phyloP scores from a whole-genome alignment of 2,797 vertebrate genomes.

The Holocentrus rufus region DNA sequence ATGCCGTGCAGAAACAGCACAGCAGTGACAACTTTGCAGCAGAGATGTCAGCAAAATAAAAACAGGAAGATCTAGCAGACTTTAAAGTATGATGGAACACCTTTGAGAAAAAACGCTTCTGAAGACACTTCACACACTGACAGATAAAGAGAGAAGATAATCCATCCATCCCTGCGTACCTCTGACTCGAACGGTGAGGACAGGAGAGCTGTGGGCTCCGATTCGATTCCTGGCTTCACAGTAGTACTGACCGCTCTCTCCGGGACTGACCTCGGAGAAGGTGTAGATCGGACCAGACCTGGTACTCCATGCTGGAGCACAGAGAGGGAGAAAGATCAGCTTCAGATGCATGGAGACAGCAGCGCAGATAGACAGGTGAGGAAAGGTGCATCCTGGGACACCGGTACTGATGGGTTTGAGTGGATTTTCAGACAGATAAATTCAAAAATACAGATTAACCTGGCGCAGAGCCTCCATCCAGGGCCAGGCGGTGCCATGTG shows the following conservation, averaged over 20 bases:
- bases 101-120: not conserved
- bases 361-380: not conserved
- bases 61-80: too few relatives aligned
- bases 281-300: slow-evolving; percentile 81
- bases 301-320: slow-evolving; percentile 75
- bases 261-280: slow-evolving; percentile 79
- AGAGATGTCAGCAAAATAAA: not conserved
- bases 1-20: not conserved
- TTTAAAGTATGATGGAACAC: too few relatives aligned
- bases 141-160: not conserved
- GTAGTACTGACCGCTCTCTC: slow-evolving; percentile 84
- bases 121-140: not conserved
- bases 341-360: not conserved
- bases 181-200: slow-evolving; percentile 83
- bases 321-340: not conserved
- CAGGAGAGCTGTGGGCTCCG: slow-evolving; percentile 81
- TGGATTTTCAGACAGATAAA: slow-evolving; percentile 29
- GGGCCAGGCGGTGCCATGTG: slow-evolving; percentile 80
- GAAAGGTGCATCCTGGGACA: too few relatives aligned
- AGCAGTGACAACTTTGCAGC: not conserved
- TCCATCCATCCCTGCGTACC: slow-evolving; percentile 58
- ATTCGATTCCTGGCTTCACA: slow-evolving; percentile 83
- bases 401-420: too few relatives aligned
- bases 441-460: slow-evolving; percentile 40
- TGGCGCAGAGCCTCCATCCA: slow-evolving; percentile 71